Conservation (phyloP, 2,888 invertebrate genomes). For the Scaptomyza polygonia region DNA sequence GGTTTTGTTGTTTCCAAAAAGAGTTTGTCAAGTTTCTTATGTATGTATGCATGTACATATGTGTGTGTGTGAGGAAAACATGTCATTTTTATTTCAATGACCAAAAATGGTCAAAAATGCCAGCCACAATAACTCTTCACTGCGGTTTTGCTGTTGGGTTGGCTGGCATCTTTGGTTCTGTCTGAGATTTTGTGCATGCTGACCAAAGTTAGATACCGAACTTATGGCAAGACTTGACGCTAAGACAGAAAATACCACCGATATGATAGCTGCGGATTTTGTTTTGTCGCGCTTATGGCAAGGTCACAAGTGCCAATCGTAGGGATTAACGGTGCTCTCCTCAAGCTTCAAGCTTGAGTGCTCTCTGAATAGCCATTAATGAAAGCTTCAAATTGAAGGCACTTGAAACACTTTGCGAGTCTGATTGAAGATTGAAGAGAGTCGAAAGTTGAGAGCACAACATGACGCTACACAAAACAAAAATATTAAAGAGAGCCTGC, state of each 20-base stretch:
- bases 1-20: conserved; percentile 61
- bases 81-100: conserved; percentile 79
- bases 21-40: conserved; percentile 67
- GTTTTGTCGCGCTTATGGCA: conserved; percentile 34
- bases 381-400: conserved; percentile 34
- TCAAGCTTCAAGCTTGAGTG: conserved; percentile 16
- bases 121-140: conserved; percentile 55
- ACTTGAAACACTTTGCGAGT: conserved; percentile 34
- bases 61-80: conserved; percentile 74
- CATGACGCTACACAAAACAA: conserved; percentile 46
- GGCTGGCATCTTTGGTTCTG: conserved; percentile 54
- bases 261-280: conserved; percentile 9
- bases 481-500: conserved; percentile 21
- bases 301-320: conserved; percentile 52
- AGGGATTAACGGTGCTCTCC: conserved; percentile 36
- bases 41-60: conserved; percentile 45
- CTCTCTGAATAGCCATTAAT: conserved; percentile 47
- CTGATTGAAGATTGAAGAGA: conserved; percentile 7
- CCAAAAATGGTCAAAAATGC: conserved; percentile 75
- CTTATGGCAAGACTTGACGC: conserved; percentile 22
- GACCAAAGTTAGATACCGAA: conserved; percentile 55
- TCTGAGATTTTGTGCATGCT: conserved; percentile 66
- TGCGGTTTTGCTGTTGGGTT: conserved; percentile 14
- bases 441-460: conserved; percentile 8
- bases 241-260: neutral